Base-by-base conservation (phyloP, 2,797 vertebrate species). In the Catostomus latipinnis region DNA sequence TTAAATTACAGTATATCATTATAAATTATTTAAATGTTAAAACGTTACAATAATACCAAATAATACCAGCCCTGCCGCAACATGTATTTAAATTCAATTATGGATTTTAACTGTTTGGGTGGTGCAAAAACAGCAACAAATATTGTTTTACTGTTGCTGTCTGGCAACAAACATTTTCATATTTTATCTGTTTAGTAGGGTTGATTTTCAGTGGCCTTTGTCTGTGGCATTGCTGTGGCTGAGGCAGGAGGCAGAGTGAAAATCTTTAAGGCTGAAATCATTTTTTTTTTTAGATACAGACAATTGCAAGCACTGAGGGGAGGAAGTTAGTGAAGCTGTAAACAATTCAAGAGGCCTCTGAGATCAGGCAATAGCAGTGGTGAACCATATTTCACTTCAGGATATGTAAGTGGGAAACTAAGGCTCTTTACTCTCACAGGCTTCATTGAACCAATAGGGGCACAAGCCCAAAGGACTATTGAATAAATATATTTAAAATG, bases 271-370 rank as follows among this genome's bases (percentile, higher is more conserved):
- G 79, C 69, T 77, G 58, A 74, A 72, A 34, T 34, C 2, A 34
- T 34, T 34, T 34, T 81, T 83, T 46, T 46, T 76, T 62, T 13
- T 12, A 66, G 81, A 86, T 60, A 58, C 67, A 71, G 69, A 12
- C 43, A 12, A 60, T 84, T 81, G 74, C 52, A 16, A 70, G 18
- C 49, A 52, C 53, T 6, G 34, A 56, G 34, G 12, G 65, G 74
- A 62, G 46, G 49, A 74, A 61, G 54, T 76, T 72, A 80, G 67
- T 45, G 49, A 56, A 57, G 75, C 49, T 10, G 8, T 80, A 67
- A 71, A 72, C 71, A 46, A 81, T 50, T 60, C 66, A 78, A 66
- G 56, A 74, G 52, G 14, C 57, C 52, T 65, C 34, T 58, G 70
- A 68, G 69, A 74, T 49, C 14, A 14, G 68, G 22, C 22, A 70